Conservation (phyloP, 2,113 vertebrate genomes). For the Andinoacara biseriatus region DNA sequence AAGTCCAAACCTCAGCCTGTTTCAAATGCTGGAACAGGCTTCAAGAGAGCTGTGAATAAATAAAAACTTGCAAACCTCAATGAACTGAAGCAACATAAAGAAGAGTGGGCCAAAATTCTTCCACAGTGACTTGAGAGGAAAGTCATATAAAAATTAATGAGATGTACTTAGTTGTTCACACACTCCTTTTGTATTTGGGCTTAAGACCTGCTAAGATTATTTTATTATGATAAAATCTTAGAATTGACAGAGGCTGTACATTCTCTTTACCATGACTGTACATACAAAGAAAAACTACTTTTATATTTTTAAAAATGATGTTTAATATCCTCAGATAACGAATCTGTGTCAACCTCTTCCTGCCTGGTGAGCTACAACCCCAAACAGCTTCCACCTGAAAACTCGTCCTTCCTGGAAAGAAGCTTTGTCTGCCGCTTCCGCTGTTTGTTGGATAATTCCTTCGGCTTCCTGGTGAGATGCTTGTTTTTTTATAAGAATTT, state of each 20-base stretch:
- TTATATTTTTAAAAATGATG: background rate
- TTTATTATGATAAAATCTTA: constrained; percentile 1
- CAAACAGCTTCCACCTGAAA: constrained; percentile 78
- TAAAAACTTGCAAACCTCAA: background rate
- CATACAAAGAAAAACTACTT: background rate
- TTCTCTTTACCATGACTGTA: background rate
- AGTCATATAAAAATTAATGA: background rate
- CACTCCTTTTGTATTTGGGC: too few species aligned
- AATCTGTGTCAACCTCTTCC: constrained; percentile 1
- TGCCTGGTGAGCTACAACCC: constrained; percentile 57
- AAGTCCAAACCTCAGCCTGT: too few species aligned
- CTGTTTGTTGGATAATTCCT: constrained; percentile 85
- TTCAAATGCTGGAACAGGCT: too few species aligned
- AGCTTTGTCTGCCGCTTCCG: constrained; percentile 84
- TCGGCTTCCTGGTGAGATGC: constrained; percentile 78
- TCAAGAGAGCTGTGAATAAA: background rate
- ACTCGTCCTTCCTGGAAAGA: constrained; percentile 84
- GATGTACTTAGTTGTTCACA: too few species aligned
- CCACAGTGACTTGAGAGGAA: background rate
- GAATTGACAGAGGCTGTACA: background rate
- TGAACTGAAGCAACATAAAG: background rate
- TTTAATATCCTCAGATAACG: constrained; percentile 24
- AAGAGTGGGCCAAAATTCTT: too few species aligned
- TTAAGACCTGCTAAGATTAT: background rate
- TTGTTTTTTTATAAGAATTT: background rate